Evolutionary conservation across 1,140 invertebrate genomes (phyloP), one percentile per base, ranked within the genome.

Genomic region (Drosophila kurseongensis): DNA sequence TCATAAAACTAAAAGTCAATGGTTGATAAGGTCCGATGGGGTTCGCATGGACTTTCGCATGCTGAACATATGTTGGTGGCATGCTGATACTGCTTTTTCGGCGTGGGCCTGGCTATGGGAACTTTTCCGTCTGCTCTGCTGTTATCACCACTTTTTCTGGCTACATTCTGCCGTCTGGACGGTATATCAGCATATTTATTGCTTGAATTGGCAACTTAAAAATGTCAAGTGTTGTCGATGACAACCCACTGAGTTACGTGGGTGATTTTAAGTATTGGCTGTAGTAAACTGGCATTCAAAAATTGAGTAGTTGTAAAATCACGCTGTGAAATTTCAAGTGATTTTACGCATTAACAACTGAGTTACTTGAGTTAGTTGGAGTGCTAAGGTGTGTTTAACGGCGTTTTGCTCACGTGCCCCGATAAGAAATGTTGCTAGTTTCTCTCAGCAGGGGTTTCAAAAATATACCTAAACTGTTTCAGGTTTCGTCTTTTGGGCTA

Each of bases 1-100:
- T 44, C 44, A 41, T 51, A 47, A 65, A 85, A 85, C 77, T 80
- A 65, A 63, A 75, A 72, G 75, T 78, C 83, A 78, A 56, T 69
- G 61, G 8, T 61, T 77, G 82, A 82, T 85, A 85, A 85, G 78
- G 57, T 8, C 51, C 13, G 18, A 71, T 29, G 40, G 12, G 12
- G 27, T 10, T 23, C 35, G 36, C 8, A 1, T 61, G 59, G 36
- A 62, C 52, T 66, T 48, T 51, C 27, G 8, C 45, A 40, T 72
- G 41, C 29, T 48, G 38, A 56, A 50, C 62, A 80, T 81, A 69
- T 75, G 52, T 54, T 75, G 13, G 40, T 35, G 13, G 13, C 60
- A 52, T 74, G 73, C 56, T 80, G 63, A 55, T 44, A 54, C 32
- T 41, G 47, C 41, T 48, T 35, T 52, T 71, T 62, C 4, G 41